These are phyloP conservation scores for Caretta caretta DNA, from an alignment of 2,113 vertebrate species.

Conservation along the genomic window DNA sequence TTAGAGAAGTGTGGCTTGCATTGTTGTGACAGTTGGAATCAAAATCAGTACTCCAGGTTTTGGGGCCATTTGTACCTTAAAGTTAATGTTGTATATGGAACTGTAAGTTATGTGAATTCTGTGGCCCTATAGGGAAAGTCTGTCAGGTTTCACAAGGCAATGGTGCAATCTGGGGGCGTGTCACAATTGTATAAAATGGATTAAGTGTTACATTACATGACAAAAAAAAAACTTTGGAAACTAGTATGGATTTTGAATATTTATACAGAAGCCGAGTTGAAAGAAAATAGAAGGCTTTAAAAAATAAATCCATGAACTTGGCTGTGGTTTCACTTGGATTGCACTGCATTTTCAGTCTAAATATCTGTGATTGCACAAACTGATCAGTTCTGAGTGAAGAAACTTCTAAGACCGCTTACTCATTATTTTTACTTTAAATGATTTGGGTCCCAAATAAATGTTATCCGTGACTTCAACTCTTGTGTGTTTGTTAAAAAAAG, in stretches of 20 bases:
- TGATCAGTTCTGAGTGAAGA: neutral
- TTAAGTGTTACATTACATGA: neutral
- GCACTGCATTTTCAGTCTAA: neutral
- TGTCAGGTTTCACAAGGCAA: neutral
- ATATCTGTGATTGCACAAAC: neutral
- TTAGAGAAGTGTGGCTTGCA: neutral
- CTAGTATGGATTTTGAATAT: neutral
- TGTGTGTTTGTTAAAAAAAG: neutral
- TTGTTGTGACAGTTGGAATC: neutral
- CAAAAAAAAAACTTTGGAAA: neutral
- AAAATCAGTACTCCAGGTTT: neutral
- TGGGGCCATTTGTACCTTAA: neutral
- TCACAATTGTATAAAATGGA: neutral
- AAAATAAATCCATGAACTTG: neutral
- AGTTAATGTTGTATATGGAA: neutral
- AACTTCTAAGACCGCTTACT: neutral
- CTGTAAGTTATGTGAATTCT: neutral
- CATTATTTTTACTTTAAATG: neutral
- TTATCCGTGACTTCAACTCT: neutral
- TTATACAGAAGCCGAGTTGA: rapidly evolving
- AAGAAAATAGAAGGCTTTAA: neutral
- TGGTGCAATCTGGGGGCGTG: neutral
- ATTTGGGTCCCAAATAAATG: neutral
- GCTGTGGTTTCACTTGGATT: neutral
- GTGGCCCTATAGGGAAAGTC: neutral